Percentiles rank a stretch among this genome's conserved stretches.
phyloP scores from a whole-genome alignment of 2,888 invertebrate species.

The Diploptera punctata region DNA sequence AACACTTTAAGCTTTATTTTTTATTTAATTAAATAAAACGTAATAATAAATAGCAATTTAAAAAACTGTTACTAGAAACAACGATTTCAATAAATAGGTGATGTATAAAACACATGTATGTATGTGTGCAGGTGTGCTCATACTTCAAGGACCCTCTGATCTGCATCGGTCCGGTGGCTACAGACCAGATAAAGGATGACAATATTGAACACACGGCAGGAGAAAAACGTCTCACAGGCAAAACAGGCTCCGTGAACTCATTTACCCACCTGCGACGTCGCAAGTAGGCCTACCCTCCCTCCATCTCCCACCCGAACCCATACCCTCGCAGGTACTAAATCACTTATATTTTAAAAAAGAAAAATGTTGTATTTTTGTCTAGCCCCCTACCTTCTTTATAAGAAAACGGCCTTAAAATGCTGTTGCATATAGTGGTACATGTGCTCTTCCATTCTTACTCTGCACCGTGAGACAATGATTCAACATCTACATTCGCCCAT shows the following conservation, averaged over 20 bases:
- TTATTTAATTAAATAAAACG: background rate
- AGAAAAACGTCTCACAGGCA: slow-evolving; percentile 75
- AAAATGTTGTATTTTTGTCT: slow-evolving; percentile 19
- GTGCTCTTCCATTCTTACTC: too few relatives aligned
- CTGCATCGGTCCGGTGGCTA: slow-evolving; percentile 85
- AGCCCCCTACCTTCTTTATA: background rate
- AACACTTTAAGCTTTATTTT: background rate
- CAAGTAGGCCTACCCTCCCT: slow-evolving; percentile 13
- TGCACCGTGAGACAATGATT: too few relatives aligned
- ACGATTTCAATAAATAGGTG: background rate
- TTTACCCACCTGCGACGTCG: slow-evolving; percentile 46
- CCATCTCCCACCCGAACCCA: background rate
- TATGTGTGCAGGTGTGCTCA: slow-evolving; percentile 83
- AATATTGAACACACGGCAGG: slow-evolving; percentile 81
- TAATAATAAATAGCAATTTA: background rate
- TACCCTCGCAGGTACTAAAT: slow-evolving; percentile 2
- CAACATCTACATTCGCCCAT: too few relatives aligned
- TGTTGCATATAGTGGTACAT: too few relatives aligned
- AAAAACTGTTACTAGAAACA: background rate
- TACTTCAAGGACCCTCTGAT: slow-evolving; percentile 90
- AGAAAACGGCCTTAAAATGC: background rate
- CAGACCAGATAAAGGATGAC: slow-evolving; percentile 72
- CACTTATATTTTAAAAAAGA: background rate
- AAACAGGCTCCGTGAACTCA: slow-evolving; percentile 45
- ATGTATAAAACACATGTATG: too few relatives aligned